These are phyloP conservation scores for Pipistrellus pygmaeus DNA, from an alignment of 2,797 vertebrate species.

Conservation along the genomic window DNA sequence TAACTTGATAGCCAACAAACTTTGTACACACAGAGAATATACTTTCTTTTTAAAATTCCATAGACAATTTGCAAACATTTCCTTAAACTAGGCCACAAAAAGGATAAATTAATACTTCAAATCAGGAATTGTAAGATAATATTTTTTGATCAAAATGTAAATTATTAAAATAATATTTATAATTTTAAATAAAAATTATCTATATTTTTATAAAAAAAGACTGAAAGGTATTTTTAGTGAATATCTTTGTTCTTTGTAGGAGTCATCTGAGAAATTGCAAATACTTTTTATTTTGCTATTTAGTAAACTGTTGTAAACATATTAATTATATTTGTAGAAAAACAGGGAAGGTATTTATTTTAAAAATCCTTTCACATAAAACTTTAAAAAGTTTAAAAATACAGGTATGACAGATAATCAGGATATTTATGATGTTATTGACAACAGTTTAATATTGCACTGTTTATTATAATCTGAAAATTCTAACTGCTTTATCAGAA, in stretches of 20 bases:
- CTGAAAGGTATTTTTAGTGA: not conserved
- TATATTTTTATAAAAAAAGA: not conserved
- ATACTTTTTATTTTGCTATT: constrained; percentile 30
- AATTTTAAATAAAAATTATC: constrained; percentile 23
- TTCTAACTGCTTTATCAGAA: not conserved
- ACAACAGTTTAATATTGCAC: not conserved
- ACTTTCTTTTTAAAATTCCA: constrained; percentile 16
- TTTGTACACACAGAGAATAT: not conserved
- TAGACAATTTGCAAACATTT: not conserved
- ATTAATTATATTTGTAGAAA: constrained; percentile 5
- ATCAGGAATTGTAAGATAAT: not conserved
- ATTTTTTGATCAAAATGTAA: constrained; percentile 26
- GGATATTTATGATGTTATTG: not conserved
- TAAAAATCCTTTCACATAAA: not conserved
- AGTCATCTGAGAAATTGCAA: not conserved
- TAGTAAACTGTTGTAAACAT: constrained; percentile 27
- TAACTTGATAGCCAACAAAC: constrained; percentile 1
- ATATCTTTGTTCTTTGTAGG: not conserved
- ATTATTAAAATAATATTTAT: not conserved
- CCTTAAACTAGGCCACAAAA: not conserved
- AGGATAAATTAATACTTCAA: not conserved
- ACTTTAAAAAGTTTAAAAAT: constrained; percentile 25
- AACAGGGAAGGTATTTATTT: not conserved
- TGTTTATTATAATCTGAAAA: not conserved
- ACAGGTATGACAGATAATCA: not conserved